A percentile compares a stretch with the other conserved stretches of the same genome.
These are phyloP conservation scores for Penaeus japonicus DNA, from an alignment of 1,140 invertebrate genomes.

Conservation along the genomic window DNA sequence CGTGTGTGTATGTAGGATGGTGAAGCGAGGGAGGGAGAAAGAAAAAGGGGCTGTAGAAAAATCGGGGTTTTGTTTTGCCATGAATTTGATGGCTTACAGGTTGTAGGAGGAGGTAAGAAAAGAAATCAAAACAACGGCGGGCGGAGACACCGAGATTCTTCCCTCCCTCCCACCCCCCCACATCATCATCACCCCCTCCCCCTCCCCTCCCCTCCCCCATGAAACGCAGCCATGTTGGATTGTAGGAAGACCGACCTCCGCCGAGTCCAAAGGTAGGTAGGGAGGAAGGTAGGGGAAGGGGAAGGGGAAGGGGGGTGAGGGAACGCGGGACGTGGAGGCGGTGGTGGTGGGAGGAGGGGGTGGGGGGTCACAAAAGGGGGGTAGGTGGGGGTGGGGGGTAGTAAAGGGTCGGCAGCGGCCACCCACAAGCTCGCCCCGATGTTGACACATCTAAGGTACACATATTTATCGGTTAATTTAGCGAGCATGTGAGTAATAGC, in stretches of 20 bases:
- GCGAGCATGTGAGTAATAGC: background rate
- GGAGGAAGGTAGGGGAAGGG: constrained; percentile 13
- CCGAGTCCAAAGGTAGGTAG: background rate
- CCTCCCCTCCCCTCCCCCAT: background rate
- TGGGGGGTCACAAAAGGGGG: background rate
- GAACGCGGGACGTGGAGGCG: background rate
- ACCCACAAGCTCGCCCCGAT: constrained; percentile 41
- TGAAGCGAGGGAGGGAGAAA: too few species aligned
- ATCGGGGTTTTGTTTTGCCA: too few species aligned
- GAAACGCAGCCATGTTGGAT: background rate
- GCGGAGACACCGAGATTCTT: background rate
- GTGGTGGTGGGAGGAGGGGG: background rate
- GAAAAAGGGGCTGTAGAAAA: too few species aligned
- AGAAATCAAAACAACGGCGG: background rate
- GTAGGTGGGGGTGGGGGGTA: background rate
- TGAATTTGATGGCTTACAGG: background rate
- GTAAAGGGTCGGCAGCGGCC: constrained; percentile 50
- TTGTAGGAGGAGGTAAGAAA: background rate
- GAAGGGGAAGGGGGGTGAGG: background rate
- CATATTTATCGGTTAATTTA: constrained; percentile 2
- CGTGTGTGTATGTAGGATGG: too few species aligned
- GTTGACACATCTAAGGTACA: constrained; percentile 41
- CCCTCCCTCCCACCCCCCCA: background rate
- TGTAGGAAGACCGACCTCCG: background rate
- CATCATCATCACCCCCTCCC: background rate